Conservation (phyloP, 2,888 invertebrate genomes). For the Rutpela maculata region DNA sequence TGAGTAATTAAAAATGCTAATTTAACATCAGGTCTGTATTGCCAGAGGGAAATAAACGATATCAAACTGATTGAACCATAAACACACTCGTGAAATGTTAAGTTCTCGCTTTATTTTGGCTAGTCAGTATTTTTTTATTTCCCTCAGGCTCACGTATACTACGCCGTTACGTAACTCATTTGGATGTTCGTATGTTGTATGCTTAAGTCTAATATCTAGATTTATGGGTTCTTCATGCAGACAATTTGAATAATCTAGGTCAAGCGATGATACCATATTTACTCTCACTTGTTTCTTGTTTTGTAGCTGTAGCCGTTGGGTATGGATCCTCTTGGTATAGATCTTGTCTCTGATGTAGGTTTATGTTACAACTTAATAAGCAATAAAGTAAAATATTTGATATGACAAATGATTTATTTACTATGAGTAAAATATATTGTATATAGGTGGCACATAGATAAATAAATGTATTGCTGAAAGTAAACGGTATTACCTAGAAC, state of each 20-base stretch:
- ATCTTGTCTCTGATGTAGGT: slow-evolving; percentile 6
- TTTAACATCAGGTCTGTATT: neutral
- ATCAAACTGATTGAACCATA: slow-evolving; percentile 19
- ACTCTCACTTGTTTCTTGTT: slow-evolving; percentile 42
- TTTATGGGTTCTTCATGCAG: slow-evolving; percentile 49
- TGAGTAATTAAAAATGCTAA: neutral
- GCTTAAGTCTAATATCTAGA: slow-evolving; percentile 45
- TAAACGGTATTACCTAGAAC: too few relatives aligned
- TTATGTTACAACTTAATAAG: slow-evolving; percentile 3
- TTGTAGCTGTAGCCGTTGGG: slow-evolving; percentile 21
- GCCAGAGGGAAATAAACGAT: neutral
- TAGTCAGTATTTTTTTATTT: slow-evolving; percentile 7
- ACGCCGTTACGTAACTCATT: slow-evolving; percentile 8
- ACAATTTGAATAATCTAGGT: slow-evolving; percentile 50
- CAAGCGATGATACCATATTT: slow-evolving; percentile 41
- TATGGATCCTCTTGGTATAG: neutral
- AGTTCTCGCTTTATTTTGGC: slow-evolving; percentile 22
- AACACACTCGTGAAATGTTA: slow-evolving; percentile 34
- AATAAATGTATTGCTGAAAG: neutral
- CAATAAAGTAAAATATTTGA: neutral
- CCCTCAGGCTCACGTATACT: slow-evolving; percentile 12
- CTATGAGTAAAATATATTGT: neutral
- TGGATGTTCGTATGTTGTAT: slow-evolving; percentile 20
- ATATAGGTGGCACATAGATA: neutral
- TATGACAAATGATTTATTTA: neutral